A percentile compares a stretch with the other conserved stretches of the same genome.
Evolutionary conservation across 2,797 vertebrate species (phyloP).

Genomic region (Iguana delicatissima): DNA sequence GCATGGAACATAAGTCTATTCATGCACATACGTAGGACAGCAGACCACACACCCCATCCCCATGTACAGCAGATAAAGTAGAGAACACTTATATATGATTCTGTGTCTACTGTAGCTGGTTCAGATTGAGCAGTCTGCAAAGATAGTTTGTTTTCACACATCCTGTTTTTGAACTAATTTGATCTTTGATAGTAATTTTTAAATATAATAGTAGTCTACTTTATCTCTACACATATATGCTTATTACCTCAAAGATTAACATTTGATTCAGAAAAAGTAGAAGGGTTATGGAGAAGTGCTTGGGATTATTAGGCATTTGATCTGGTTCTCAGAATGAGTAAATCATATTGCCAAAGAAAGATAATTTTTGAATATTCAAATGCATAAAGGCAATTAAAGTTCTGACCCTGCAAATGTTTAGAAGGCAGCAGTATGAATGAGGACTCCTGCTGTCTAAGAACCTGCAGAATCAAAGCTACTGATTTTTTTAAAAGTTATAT

Average conservation of each 20-base stretch:
- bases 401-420: slow-evolving; percentile 10
- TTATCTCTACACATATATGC: slow-evolving; percentile 2
- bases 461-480: slow-evolving; percentile 6
- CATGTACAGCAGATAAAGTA: neutral
- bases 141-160: neutral
- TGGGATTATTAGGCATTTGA: neutral
- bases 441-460: slow-evolving; percentile 2
- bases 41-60: neutral
- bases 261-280: neutral
- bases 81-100: neutral
- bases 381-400: slow-evolving; percentile 36
- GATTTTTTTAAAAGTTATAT: neutral
- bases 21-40: neutral
- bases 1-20: neutral
- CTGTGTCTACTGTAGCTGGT: neutral
- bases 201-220: neutral
- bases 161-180: neutral
- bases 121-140: neutral
- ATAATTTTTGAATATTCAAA: slow-evolving; percentile 14
- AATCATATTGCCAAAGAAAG: neutral
- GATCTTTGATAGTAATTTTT: neutral
- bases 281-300: neutral
- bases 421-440: neutral
- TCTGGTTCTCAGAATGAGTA: neutral
- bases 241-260: neutral